Conservation (phyloP, 2,888 invertebrate species). For the Horisme vitalbata region DNA sequence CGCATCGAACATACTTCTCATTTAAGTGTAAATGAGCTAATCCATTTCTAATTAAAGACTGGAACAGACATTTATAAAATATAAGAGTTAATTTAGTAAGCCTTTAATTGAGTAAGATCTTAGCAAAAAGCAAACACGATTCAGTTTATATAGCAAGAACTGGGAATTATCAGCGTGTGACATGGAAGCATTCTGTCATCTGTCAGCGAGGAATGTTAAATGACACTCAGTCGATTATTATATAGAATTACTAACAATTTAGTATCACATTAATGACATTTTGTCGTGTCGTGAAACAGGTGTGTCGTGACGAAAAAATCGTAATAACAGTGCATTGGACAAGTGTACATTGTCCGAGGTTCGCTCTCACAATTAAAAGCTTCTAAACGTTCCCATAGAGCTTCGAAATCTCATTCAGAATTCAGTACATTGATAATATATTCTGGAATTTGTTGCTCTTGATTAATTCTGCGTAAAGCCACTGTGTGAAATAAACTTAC, state of each 20-base stretch:
- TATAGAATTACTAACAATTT: conserved; percentile 29
- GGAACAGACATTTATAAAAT: too few species aligned
- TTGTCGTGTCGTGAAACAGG: conserved; percentile 62
- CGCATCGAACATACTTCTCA: too few species aligned
- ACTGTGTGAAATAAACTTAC: too few species aligned
- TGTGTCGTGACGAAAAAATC: conserved; percentile 63
- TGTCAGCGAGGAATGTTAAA: conserved; percentile 24
- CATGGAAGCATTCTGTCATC: conserved; percentile 29
- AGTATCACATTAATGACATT: conserved; percentile 54
- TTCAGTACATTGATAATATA: too few species aligned
- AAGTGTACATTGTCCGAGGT: conserved; percentile 56
- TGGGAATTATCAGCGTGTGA: conserved; percentile 29
- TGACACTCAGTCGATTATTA: conserved; percentile 26
- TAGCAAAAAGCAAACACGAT: conserved; percentile 8
- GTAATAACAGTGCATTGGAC: conserved; percentile 52
- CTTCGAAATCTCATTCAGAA: neutral
- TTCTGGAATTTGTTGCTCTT: too few species aligned
- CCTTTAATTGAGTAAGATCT: conserved; percentile 8
- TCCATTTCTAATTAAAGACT: conserved; percentile 2
- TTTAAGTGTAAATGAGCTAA: too few species aligned
- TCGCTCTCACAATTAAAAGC: conserved; percentile 54
- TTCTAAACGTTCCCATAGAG: conserved; percentile 29
- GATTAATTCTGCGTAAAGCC: too few species aligned
- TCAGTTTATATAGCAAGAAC: conserved; percentile 31
- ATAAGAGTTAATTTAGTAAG: too few species aligned